A percentile compares a stretch with the other conserved stretches of the same genome.
Conservation (phyloP, 2,888 invertebrate genomes). For the Volucella inanis region DNA sequence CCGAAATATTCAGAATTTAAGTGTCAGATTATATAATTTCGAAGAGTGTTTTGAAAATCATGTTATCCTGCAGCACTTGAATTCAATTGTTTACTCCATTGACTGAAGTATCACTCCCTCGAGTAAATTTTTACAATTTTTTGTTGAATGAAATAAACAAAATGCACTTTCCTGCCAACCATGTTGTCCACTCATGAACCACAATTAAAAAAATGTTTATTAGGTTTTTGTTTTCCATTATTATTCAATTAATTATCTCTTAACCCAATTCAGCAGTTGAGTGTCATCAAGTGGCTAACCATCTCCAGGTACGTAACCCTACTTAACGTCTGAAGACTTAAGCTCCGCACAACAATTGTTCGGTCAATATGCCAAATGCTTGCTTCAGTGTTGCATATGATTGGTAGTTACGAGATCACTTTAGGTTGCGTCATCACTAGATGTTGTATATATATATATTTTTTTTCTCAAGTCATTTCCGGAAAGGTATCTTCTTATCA, state of each 20-base stretch:
- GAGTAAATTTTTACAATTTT: background rate
- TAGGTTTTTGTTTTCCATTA: background rate
- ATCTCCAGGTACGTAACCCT: conserved; percentile 21
- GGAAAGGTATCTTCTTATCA: background rate
- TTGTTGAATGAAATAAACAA: conserved; percentile 1
- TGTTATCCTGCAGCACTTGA: too few relatives aligned
- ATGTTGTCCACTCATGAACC: background rate
- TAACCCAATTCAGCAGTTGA: conserved; percentile 43
- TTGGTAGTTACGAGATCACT: conserved; percentile 7
- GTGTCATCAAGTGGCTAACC: conserved; percentile 29
- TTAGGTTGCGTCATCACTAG: conserved; percentile 13
- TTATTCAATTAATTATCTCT: conserved; percentile 34
- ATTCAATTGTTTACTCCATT: too few relatives aligned
- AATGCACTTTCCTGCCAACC: background rate
- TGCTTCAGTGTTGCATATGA: conserved; percentile 20
- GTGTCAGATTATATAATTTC: too few relatives aligned
- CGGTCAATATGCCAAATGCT: conserved; percentile 37
- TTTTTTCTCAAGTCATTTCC: background rate
- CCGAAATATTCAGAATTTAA: too few relatives aligned
- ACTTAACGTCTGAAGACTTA: conserved; percentile 24
- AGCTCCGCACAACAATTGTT: conserved; percentile 3
- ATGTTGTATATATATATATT: conserved; percentile 11
- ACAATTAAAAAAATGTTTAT: background rate
- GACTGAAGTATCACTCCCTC: background rate
- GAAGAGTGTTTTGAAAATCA: too few relatives aligned